Base-by-base conservation (phyloP, 2,113 vertebrate species). In the Cyrtonyx montezumae region DNA sequence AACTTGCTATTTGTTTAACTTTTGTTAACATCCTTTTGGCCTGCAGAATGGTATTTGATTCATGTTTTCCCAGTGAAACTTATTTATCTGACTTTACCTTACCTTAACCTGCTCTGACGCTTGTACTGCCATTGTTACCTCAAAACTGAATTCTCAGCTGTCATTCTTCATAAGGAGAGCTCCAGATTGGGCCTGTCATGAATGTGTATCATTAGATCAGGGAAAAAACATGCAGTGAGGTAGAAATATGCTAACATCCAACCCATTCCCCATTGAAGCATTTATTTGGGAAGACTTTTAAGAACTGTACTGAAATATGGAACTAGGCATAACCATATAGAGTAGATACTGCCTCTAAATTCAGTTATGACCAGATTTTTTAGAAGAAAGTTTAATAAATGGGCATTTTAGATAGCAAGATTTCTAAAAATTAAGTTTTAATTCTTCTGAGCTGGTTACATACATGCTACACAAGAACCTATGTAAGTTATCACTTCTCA, bases 141-240 rank as follows among this genome's bases (percentile, higher is more conserved):
- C 77, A 91, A 91, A 74, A 91, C 91, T 88, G 87, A 87, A 81
- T 95, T 94, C 94, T 93, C 88, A 87, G 84, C 95, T 97, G 95
- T 92, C 93, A 76, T 88, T 92, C 69, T 94, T 84, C 73, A 43
- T 94, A 49, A 79, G 83, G 70, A 91, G 92, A 87, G 45, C 46
- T 87, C 76, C 91, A 90, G 71, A 84, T 63, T 79, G 70, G 67
- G 63, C 70, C 67, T 91, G 87, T 91, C 73, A 48, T 58, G 49
- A 51, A 17, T 82, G 67, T 56, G 5, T 73, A 46, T 89, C 74
- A 55, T 71, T 68, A 70, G 81, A 93, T 74, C 70, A 69, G 84
- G 84, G 78, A 79, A 48, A 66, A 81, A 45, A 43, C 82, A 36
- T 11, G 18, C 23, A 36, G 43, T 14, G 28, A 74, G 34, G 49